phyloP scores from a whole-genome alignment of 2,113 vertebrate genomes.

The Syrmaticus mikado region DNA sequence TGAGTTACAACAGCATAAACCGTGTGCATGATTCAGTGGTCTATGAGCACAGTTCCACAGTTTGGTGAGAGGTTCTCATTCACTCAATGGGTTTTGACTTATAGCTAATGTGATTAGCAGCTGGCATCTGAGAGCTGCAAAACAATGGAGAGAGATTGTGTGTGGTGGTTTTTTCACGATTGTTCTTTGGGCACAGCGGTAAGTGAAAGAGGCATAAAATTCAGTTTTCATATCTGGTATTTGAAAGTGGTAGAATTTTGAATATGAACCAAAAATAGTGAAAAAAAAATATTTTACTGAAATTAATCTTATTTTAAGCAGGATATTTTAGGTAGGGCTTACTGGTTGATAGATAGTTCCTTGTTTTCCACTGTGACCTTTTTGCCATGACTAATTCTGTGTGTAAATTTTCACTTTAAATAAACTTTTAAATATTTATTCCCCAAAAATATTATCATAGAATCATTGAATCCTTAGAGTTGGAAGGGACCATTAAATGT shows the following conservation, averaged over 20 bases:
- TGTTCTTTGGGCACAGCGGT: not conserved
- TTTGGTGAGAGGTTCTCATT: not conserved
- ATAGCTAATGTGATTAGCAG: not conserved
- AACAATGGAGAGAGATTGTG: not conserved
- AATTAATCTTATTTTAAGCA: not conserved
- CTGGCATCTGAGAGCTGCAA: not conserved
- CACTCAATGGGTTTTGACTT: not conserved
- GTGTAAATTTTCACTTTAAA: not conserved
- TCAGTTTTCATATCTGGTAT: not conserved
- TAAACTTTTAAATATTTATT: not conserved
- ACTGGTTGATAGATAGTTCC: not conserved
- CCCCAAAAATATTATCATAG: not conserved
- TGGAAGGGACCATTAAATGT: too few species aligned
- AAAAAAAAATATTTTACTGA: not conserved
- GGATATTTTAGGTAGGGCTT: not conserved
- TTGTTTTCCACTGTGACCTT: fast-evolving
- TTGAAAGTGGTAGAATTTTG: not conserved
- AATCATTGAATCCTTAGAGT: too few species aligned
- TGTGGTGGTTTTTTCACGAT: not conserved
- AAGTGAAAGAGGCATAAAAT: not conserved
- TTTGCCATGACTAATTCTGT: not conserved
- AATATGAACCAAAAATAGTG: not conserved
- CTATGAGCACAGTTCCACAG: not conserved
- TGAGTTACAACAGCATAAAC: not conserved
- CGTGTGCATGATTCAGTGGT: not conserved